Evolutionary conservation across 2,113 vertebrate genomes (phyloP).

Genomic region (Bubo scandiacus): DNA sequence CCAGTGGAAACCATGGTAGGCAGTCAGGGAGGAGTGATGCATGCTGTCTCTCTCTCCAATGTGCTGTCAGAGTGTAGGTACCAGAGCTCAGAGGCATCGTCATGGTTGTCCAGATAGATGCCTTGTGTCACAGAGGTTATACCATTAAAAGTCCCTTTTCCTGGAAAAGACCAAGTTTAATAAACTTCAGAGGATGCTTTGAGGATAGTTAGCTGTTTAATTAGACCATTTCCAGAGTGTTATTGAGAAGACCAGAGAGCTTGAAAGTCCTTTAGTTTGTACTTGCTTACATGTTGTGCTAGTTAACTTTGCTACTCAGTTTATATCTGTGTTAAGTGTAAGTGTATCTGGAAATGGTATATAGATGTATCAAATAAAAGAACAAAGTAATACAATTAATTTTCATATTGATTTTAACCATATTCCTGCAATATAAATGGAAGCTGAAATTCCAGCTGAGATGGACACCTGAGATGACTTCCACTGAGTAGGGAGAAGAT

Average conservation of each 20-base stretch:
- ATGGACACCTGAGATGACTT: neutral
- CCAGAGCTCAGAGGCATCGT: neutral
- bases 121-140: neutral
- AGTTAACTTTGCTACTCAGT: neutral
- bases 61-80: neutral
- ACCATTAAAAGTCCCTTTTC: neutral
- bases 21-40: neutral
- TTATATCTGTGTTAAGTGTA: neutral
- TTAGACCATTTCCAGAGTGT: neutral
- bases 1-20: neutral
- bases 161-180: neutral
- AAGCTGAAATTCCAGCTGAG: neutral
- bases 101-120: neutral
- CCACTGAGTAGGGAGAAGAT: neutral
- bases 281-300: neutral
- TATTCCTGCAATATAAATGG: neutral
- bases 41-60: neutral
- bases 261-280: neutral
- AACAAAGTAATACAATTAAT: neutral
- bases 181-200: neutral
- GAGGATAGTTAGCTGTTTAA: neutral
- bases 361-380: neutral
- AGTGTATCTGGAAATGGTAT: neutral
- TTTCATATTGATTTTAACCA: neutral
- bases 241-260: neutral